These are phyloP conservation scores for Miltochrista miniata DNA, from an alignment of 2,888 invertebrate species.

Conservation along the genomic window DNA sequence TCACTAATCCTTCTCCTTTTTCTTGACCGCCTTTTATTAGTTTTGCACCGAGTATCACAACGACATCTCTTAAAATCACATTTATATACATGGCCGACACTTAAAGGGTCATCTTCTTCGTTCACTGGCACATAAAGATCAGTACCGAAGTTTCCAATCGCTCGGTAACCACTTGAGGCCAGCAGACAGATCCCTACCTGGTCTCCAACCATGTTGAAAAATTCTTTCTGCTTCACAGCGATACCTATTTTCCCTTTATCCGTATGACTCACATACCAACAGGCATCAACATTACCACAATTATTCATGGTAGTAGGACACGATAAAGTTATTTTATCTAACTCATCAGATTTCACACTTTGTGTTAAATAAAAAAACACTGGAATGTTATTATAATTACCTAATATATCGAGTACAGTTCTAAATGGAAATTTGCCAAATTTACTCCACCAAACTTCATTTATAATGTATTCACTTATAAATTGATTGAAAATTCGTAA, in stretches of 20 bases:
- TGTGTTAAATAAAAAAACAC: background rate
- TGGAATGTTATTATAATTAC: background rate
- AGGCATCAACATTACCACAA: background rate
- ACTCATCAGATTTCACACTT: background rate
- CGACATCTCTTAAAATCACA: background rate
- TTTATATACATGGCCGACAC: background rate
- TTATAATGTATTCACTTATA: background rate
- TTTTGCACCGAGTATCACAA: background rate
- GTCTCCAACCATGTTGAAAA: conserved; percentile 1
- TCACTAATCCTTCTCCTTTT: no score
- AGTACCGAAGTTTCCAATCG: background rate
- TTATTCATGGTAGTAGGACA: background rate
- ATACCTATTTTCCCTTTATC: background rate
- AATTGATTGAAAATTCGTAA: background rate
- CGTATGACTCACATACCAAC: conserved; percentile 1
- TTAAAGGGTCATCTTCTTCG: background rate
- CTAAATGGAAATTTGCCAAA: background rate
- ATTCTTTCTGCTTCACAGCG: conserved; percentile 4
- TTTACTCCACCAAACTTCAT: no score
- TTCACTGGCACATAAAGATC: background rate
- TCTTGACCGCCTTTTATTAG: no score
- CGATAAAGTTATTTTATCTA: background rate
- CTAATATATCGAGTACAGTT: background rate
- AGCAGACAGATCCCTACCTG: background rate
- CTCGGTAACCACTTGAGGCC: conserved; percentile 1